Evolutionary conservation across 2,888 invertebrate species (phyloP).

Genomic region (Ormyrus thymus): DNA sequence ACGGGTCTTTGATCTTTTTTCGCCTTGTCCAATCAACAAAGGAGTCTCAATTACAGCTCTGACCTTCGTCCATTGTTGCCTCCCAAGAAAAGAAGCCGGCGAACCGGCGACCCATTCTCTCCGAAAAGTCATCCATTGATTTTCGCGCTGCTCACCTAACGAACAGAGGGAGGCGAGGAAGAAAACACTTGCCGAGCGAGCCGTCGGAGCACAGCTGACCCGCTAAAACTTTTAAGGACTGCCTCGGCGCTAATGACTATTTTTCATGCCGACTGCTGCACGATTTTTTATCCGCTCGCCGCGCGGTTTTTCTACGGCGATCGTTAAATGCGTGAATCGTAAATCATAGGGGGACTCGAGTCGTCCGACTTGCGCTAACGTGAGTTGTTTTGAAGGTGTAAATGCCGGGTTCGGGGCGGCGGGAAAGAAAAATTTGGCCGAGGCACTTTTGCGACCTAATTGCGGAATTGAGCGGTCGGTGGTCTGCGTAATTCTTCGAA

Average conservation of each 20-base stretch:
- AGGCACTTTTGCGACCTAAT: constrained; percentile 20
- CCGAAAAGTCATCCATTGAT: too few species aligned
- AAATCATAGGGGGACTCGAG: too few species aligned
- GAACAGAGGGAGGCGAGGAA: too few species aligned
- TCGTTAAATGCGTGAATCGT: too few species aligned
- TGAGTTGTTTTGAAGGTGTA: too few species aligned
- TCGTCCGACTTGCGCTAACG: too few species aligned
- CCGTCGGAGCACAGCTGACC: constrained; percentile 52
- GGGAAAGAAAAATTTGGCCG: neutral
- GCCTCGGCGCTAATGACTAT: constrained; percentile 51
- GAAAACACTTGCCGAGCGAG: constrained; percentile 16
- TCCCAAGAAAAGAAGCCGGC: neutral
- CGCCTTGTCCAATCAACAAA: neutral
- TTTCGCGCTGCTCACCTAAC: too few species aligned
- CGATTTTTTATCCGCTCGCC: constrained; percentile 21
- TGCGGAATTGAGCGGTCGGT: constrained; percentile 11
- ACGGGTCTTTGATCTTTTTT: constrained; percentile 13
- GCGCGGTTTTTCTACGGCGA: neutral
- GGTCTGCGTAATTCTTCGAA: neutral
- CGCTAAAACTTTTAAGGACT: constrained; percentile 45
- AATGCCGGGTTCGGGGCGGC: too few species aligned
- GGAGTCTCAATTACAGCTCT: constrained; percentile 30
- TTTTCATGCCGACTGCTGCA: constrained; percentile 38
- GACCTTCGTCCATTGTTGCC: constrained; percentile 28
- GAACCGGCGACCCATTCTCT: too few species aligned